Evolutionary conservation across 2,888 invertebrate species (phyloP).

Genomic region (Chrysotoxum bicinctum): DNA sequence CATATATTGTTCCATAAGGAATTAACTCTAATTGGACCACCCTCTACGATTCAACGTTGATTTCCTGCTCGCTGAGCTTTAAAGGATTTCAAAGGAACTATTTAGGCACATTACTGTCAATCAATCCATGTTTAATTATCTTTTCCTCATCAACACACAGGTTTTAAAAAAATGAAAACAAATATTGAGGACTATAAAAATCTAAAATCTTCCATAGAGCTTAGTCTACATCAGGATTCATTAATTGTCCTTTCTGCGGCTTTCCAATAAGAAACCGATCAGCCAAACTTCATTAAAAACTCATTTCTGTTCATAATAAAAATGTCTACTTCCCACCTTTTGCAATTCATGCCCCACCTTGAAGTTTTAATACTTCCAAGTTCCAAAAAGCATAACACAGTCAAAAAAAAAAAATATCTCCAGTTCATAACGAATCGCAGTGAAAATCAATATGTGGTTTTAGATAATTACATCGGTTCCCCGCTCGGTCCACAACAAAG

Average conservation of each 20-base stretch:
- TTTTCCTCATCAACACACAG: too few species aligned
- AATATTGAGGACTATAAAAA: not conserved
- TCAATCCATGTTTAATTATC: too few species aligned
- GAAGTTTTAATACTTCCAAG: not conserved
- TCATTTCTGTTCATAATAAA: constrained; percentile 51
- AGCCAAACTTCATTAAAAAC: constrained; percentile 22
- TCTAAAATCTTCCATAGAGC: not conserved
- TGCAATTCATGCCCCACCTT: constrained; percentile 68
- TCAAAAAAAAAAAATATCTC: not conserved
- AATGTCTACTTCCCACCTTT: constrained; percentile 68
- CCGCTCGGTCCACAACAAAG: constrained; percentile 68
- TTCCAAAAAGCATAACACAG: not conserved
- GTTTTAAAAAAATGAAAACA: too few species aligned
- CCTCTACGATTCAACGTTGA: too few species aligned
- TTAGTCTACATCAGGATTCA: not conserved
- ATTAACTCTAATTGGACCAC: too few species aligned
- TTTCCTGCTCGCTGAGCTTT: too few species aligned
- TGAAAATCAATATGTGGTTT: constrained; percentile 70
- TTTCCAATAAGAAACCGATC: not conserved
- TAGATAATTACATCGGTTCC: constrained; percentile 69
- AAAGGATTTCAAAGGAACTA: too few species aligned
- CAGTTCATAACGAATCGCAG: constrained; percentile 50
- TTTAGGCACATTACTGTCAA: too few species aligned
- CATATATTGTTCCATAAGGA: too few species aligned
- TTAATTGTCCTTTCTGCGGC: not conserved